These are phyloP conservation scores for Hetaerina titia DNA, from an alignment of 2,888 invertebrate species.

Conservation along the genomic window DNA sequence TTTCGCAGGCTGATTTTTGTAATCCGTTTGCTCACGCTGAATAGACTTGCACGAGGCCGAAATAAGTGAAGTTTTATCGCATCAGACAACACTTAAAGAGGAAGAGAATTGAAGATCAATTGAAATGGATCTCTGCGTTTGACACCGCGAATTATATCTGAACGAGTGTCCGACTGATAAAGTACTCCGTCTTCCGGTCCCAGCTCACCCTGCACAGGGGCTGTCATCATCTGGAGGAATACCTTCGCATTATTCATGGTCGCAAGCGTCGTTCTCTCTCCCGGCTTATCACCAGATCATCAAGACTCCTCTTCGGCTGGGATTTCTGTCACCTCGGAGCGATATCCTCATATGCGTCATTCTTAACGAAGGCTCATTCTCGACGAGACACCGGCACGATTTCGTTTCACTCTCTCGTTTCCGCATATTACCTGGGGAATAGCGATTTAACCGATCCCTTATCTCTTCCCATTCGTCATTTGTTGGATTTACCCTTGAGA, in stretches of 20 bases:
- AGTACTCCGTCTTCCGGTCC: background rate
- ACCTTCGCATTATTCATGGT: background rate
- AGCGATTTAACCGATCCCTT: background rate
- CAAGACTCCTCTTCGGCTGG: background rate
- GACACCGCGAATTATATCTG: background rate
- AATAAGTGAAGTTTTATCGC: no score
- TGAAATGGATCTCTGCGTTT: no score
- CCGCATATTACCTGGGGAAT: background rate
- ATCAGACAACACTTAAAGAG: no score
- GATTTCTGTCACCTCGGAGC: background rate
- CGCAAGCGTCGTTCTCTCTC: background rate
- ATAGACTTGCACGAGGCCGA: no score
- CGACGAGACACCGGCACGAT: background rate
- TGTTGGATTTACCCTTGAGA: background rate
- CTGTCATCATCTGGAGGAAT: background rate
- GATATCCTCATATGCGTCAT: background rate
- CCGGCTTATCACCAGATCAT: background rate
- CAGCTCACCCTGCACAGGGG: background rate
- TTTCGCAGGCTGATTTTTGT: no score
- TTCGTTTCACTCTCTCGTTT: background rate
- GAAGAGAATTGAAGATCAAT: no score
- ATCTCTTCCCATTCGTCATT: background rate
- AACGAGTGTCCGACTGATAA: background rate
- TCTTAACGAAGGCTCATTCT: slow-evolving; percentile 10
- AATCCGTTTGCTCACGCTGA: no score